phyloP scores from a whole-genome alignment of 2,113 vertebrate genomes.

The Panthera leo region DNA sequence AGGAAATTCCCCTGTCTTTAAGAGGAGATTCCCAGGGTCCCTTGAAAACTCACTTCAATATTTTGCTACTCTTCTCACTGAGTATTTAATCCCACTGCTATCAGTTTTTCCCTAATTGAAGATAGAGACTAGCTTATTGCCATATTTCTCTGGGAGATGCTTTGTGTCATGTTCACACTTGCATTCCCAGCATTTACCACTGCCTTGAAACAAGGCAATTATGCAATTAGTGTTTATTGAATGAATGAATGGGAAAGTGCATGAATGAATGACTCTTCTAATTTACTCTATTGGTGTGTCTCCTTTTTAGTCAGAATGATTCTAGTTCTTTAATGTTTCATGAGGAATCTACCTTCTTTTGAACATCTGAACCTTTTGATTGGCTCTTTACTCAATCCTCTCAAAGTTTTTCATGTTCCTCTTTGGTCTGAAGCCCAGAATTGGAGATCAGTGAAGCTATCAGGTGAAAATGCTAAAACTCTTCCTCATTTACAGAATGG shows the following conservation, averaged over 20 bases:
- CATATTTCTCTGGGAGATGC: background rate
- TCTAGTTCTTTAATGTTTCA: slow-evolving; percentile 31
- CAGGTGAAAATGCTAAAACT: slow-evolving; percentile 36
- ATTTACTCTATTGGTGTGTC: background rate
- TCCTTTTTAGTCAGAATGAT: slow-evolving; percentile 44
- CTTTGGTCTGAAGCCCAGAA: slow-evolving; percentile 50
- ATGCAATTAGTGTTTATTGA: background rate
- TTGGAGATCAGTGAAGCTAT: slow-evolving; percentile 41
- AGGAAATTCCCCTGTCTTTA: background rate
- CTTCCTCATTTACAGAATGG: background rate
- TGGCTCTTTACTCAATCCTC: slow-evolving; percentile 1
- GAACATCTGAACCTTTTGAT: background rate
- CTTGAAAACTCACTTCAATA: background rate
- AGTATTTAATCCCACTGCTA: background rate
- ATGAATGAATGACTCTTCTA: background rate
- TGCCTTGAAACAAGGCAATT: background rate
- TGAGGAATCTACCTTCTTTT: slow-evolving; percentile 1
- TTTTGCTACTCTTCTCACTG: background rate
- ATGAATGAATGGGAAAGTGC: background rate
- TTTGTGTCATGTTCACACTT: background rate
- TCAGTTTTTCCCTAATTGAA: background rate
- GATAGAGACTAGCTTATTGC: background rate
- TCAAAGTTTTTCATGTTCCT: slow-evolving; percentile 28
- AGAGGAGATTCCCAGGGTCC: background rate
- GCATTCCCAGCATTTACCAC: background rate